Evolutionary conservation across 2,113 vertebrate species (phyloP), one percentile per base, ranked within the genome.

Genomic region (Actenoides hombroni): DNA sequence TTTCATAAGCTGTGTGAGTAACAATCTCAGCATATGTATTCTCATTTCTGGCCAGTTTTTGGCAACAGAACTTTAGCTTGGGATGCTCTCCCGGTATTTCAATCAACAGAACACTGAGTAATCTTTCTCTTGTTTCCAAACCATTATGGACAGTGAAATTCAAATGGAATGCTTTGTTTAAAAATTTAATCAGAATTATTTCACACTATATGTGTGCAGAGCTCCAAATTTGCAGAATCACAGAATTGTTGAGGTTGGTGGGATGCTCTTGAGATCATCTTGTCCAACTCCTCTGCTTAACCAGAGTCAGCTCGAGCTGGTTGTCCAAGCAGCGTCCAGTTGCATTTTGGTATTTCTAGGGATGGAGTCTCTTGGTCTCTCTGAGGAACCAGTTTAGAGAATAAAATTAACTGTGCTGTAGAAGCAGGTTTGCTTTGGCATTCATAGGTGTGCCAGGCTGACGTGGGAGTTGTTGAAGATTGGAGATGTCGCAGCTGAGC

Each of bases 191-290:
- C 0, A 13, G 2, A 73, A 21, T 37, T 77, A 57, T 28, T 74
- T 70, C 26, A 17, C 2, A 1, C 16, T 6, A 0, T 33, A 6
- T 10, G 5, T 13, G 5, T 17, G 8, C 3, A 1, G 42, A 59
- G 42, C 74, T 88, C 26, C 10, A 6, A 16, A 56, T 56, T 51
- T 0, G 0, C 24, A 48, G 48, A 44, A 14, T 29, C 39, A 28
- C 28, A 16, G 42, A 33, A 28, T 17, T n/a, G 17, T 13, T 57
- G 53, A 49, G 31, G 12, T 39, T 29, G 60, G 20, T 49, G 53
- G 17, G n/a, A 13, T 48, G 4, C 6, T 61, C 18, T 42, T 39
- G 60, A 33, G 29, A 7, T 60, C 6, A 9, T 6, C 26, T 17
- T 4, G 25, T 14, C 10, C 26, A 39, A 0, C 26, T 35, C 16